Base-by-base conservation (phyloP, 2,113 vertebrate genomes). In the Holacanthus passer region DNA sequence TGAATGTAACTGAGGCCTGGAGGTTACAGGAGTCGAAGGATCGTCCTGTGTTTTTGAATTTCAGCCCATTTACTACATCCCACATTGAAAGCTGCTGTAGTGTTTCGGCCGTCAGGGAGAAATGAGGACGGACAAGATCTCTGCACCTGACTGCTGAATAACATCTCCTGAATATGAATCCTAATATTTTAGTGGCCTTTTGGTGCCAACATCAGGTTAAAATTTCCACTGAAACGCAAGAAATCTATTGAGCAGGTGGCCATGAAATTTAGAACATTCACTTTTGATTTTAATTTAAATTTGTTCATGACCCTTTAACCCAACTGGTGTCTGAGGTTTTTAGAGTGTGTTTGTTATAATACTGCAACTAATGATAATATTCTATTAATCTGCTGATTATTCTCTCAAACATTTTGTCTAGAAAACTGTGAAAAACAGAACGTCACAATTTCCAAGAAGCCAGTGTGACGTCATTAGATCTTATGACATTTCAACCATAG, bases 11-110 rank as follows among this genome's bases (percentile, higher is more conserved):
- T 4, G 73, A 64, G 55, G 75, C 35, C 58, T 47, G 52, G 67
- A 81, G 37, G 62, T 47, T 29, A 35, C 20, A 19, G 4, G n/a
- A 53, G 67, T 78, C 79, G 73, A 88, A 81, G 88, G 82, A 76
- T n/a, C 76, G 32, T 35, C 58, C 69, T 76, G 71, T 72, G 67
- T 64, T 85, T 59, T 52, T 35, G 14, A 19, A 8, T 16, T 3
- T 35, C 16, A 48, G 59, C 12, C 50, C 32, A 5, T 68, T 50
- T 31, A 65, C 35, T 31, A 14, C 55, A 39, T 11, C 31, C 47
- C 62, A 19, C 31, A 48, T 47, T n/a, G n/a, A n/a, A n/a, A n/a
- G n/a, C n/a, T n/a, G n/a, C n/a, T n/a, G n/a, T n/a, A n/a, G n/a
- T n/a, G n/a, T n/a, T n/a, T n/a, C n/a, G n/a, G n/a, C n/a, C n/a